Evolutionary conservation across 1,140 invertebrate species (phyloP).

Genomic region (Bathynomus jamesi): DNA sequence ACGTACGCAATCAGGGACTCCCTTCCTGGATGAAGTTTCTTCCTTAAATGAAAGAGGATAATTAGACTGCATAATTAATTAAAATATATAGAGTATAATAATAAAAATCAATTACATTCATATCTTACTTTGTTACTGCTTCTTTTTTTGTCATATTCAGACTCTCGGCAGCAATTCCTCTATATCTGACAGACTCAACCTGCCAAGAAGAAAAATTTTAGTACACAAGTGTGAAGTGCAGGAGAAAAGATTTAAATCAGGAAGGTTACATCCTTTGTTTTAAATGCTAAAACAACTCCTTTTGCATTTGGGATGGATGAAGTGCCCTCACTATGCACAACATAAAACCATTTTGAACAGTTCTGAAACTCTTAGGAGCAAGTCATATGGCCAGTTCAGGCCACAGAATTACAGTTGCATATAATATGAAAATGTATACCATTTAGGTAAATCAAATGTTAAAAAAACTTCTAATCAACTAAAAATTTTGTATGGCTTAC

Average conservation of each 20-base stretch:
- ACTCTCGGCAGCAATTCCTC: not conserved
- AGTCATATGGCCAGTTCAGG: no score
- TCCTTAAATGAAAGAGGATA: not conserved
- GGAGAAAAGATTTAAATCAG: no score
- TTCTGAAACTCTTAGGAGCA: no score
- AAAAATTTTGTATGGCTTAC: no score
- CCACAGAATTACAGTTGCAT: no score
- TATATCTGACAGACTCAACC: not conserved
- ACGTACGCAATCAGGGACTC: not conserved
- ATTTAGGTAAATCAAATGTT: no score
- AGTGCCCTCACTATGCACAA: not conserved
- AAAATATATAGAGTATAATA: conserved; percentile 2
- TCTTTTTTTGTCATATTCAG: not conserved
- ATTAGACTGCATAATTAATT: not conserved
- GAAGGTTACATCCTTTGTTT: no score
- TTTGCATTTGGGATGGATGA: no score
- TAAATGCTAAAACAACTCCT: no score
- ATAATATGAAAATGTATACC: no score
- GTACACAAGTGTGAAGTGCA: not conserved
- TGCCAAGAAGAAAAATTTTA: not conserved
- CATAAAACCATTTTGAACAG: not conserved
- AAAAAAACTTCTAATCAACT: no score
- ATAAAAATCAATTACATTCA: not conserved
- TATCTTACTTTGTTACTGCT: conserved; percentile 1
- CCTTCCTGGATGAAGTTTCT: not conserved